These are phyloP conservation scores for Mamestra configurata DNA, from an alignment of 1,140 invertebrate genomes.

Conservation along the genomic window DNA sequence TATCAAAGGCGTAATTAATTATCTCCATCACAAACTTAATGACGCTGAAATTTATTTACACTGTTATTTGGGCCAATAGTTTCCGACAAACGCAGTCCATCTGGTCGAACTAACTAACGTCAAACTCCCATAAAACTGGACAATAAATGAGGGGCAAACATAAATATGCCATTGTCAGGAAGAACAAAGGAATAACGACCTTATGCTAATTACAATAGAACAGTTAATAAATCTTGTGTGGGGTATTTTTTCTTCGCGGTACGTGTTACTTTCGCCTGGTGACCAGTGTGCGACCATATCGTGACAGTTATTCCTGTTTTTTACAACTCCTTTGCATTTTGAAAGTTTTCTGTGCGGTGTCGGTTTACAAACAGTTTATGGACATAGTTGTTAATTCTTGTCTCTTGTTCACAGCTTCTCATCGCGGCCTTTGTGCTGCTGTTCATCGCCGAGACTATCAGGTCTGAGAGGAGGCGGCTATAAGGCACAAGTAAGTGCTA, in stretches of 20 bases:
- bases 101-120: conserved; percentile 48
- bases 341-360: conserved; percentile 22
- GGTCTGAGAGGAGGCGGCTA: neutral
- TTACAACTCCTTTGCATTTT: conserved; percentile 28
- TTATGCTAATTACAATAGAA: neutral
- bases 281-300: conserved; percentile 26
- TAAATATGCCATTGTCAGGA: conserved; percentile 30
- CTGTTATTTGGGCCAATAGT: conserved; percentile 41
- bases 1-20: conserved; percentile 39
- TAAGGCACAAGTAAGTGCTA: neutral
- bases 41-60: conserved; percentile 40
- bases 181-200: conserved; percentile 9
- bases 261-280: conserved; percentile 22
- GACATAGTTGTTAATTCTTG: neutral
- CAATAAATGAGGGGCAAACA: conserved; percentile 38
- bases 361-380: neutral
- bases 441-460: neutral
- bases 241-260: conserved; percentile 3
- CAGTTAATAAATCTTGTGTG: conserved; percentile 7
- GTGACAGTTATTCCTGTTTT: conserved; percentile 32
- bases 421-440: neutral
- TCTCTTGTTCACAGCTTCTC: neutral
- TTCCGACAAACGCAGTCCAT: conserved; percentile 48
- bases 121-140: conserved; percentile 49
- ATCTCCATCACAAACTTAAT: conserved; percentile 23